phyloP scores from a whole-genome alignment of 2,888 invertebrate species.

The Xestia sexstrigata region DNA sequence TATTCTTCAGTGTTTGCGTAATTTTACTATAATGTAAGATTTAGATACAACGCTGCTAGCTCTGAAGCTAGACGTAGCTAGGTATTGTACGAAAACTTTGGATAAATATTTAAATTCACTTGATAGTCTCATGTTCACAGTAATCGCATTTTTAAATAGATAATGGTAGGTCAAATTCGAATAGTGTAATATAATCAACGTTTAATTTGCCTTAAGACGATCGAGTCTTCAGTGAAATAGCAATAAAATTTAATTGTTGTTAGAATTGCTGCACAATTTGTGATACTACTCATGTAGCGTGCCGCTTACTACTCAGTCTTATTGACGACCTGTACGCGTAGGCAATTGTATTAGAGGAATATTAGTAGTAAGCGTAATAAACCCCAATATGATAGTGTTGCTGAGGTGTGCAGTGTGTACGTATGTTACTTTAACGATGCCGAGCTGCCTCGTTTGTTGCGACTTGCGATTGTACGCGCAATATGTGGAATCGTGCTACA shows the following conservation, averaged over 20 bases:
- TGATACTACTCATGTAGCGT: conserved; percentile 87
- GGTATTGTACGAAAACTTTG: conserved; percentile 68
- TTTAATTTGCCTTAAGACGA: conserved; percentile 87
- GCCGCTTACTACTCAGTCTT: conserved; percentile 86
- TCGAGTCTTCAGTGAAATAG: conserved; percentile 85
- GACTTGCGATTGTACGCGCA: conserved; percentile 30
- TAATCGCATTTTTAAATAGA: conserved; percentile 69
- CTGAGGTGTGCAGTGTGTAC: conserved; percentile 66
- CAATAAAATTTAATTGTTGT: conserved; percentile 86
- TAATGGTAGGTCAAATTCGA: conserved; percentile 68
- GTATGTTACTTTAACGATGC: conserved; percentile 41
- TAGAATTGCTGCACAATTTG: conserved; percentile 87
- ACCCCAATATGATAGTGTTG: conserved; percentile 81
- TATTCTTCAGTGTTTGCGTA: conserved; percentile 80
- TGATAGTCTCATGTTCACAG: conserved; percentile 72
- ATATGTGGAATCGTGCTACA: conserved; percentile 40
- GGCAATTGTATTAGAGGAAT: conserved; percentile 89
- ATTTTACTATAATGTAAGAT: conserved; percentile 80
- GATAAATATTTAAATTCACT: conserved; percentile 72
- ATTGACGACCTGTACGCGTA: conserved; percentile 88
- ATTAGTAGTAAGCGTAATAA: conserved; percentile 85
- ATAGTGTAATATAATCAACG: conserved; percentile 79
- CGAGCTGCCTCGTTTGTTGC: conserved; percentile 39
- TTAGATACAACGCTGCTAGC: conserved; percentile 75
- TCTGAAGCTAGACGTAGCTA: conserved; percentile 72